A percentile compares a stretch with the other conserved stretches of the same genome.
Evolutionary conservation across 2,797 vertebrate genomes (phyloP).

Genomic region (Selene dorsalis): DNA sequence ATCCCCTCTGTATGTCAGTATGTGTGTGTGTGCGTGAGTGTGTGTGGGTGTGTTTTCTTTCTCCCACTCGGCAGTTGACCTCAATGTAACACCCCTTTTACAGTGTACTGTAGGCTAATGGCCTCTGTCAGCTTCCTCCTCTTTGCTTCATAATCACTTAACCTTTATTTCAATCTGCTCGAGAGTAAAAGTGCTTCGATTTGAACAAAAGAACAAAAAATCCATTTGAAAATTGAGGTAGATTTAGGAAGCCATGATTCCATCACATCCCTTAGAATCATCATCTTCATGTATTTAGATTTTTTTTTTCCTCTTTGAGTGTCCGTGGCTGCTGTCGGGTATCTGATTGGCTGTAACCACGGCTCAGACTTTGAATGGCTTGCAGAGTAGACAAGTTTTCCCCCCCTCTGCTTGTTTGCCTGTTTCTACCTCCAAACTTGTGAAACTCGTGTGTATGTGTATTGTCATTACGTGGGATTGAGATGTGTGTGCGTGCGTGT

Average conservation of each 20-base stretch:
- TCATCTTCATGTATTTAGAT: slow-evolving; percentile 69
- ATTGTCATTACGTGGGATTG: slow-evolving; percentile 80
- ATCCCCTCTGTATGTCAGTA: slow-evolving; percentile 81
- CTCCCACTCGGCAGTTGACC: slow-evolving; percentile 83
- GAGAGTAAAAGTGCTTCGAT: slow-evolving; percentile 76
- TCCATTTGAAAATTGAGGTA: slow-evolving; percentile 80
- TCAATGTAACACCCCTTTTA: slow-evolving; percentile 84
- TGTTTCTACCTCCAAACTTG: slow-evolving; percentile 84
- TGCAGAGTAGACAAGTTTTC: slow-evolving; percentile 82
- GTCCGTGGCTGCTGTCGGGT: slow-evolving; percentile 83
- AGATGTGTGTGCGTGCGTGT: slow-evolving; percentile 66
- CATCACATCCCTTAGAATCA: slow-evolving; percentile 78
- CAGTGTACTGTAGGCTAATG: slow-evolving; percentile 85
- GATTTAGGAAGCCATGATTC: slow-evolving; percentile 79
- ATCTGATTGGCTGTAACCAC: slow-evolving; percentile 87
- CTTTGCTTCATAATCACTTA: slow-evolving; percentile 87
- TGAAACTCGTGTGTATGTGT: slow-evolving; percentile 79
- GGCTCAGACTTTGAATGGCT: slow-evolving; percentile 87
- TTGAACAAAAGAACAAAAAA: slow-evolving; percentile 73
- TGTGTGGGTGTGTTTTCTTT: slow-evolving; percentile 80
- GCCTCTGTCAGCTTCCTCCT: slow-evolving; percentile 85
- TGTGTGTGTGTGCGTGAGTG: slow-evolving; percentile 61
- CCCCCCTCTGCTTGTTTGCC: slow-evolving; percentile 83
- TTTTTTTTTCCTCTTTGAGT: slow-evolving; percentile 68
- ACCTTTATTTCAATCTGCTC: slow-evolving; percentile 83